Base-by-base conservation (phyloP, 1,140 invertebrate species). In the Telenomus remus region DNA sequence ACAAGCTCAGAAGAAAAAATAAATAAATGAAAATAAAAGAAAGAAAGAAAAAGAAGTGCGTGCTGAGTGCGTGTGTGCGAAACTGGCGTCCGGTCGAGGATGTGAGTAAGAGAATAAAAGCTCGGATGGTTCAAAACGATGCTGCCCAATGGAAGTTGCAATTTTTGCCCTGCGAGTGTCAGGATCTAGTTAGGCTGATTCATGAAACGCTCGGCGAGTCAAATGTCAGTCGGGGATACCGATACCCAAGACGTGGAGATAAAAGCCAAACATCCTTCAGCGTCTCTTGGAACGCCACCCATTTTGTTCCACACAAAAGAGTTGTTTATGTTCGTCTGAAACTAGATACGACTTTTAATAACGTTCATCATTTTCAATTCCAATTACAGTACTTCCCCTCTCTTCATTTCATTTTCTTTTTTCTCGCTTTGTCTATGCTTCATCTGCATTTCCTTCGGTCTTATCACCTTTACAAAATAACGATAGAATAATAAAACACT, bases 221-320 rank as follows among this genome's bases (percentile, higher is more conserved):
- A 76, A 79, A 81, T 79, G 72, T 59, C 73, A 77, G 57, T 12
- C 43, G 51, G 42, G 78, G 77, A 80, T 77, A 80, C 75, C 78
- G 76, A 77, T 80, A 80, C 56, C 44, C 57, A 35, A 48, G 59
- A 71, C 78, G 69, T 44, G 73, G 48, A 69, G 66, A 74, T 66
- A 68, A 63, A 82, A 73, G 68, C 76, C 66, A 61, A 68, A 70
- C 80, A 81, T 81, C 72, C 66, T 80, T 81, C 79, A 81, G 69
- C 80, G 78, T 80, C 80, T 59, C 61, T 46, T 51, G 10, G 16
- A 57, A 43, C 19, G 47, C 47, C 54, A 54, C 55, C 15, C 13
- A 37, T 49, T 68, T 44, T 44, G 39, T 51, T 37, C 8, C 55
- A 13, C n/a, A 10, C 33, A 37, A 56, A 66, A 44, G 49, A 49